Evolutionary conservation across 1,140 invertebrate species (phyloP).

Genomic region (Zaprionus camerounensis): DNA sequence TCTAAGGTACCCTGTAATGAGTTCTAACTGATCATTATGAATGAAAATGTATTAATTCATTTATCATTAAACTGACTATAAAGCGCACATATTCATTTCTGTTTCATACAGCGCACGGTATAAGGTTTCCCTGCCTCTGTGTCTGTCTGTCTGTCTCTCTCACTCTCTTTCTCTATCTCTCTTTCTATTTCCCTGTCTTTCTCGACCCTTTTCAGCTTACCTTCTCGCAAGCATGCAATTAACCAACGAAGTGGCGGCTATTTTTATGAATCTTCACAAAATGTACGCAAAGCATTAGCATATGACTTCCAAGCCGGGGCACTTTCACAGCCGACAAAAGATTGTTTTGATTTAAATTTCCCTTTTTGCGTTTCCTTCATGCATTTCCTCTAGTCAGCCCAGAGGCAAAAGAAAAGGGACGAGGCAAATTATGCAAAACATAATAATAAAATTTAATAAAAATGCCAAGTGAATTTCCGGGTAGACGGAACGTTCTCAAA

Average conservation of each 20-base stretch:
- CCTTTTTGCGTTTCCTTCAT: background rate
- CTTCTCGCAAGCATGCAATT: background rate
- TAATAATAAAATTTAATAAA: conserved; percentile 80
- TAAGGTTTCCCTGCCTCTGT: background rate
- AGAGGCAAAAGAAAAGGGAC: conserved; percentile 1
- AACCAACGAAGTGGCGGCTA: background rate
- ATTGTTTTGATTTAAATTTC: conserved; percentile 17
- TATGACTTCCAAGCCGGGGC: background rate
- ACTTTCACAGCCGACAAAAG: background rate
- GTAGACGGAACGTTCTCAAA: conserved; percentile 11
- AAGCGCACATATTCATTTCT: no score
- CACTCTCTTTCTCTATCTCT: no score
- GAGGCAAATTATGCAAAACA: conserved; percentile 75
- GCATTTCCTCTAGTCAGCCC: conserved; percentile 10
- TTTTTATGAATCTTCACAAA: conserved; percentile 2
- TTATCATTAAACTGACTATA: no score
- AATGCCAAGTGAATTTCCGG: conserved; percentile 48
- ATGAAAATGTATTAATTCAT: no score
- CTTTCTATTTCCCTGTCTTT: background rate
- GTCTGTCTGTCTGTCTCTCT: no score
- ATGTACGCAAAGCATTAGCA: conserved; percentile 9
- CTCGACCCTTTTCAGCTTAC: background rate
- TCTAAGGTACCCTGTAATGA: background rate
- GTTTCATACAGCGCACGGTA: no score
- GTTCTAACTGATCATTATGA: no score